Conservation (phyloP, 2,113 vertebrate species). For the Ochotona princeps region DNA sequence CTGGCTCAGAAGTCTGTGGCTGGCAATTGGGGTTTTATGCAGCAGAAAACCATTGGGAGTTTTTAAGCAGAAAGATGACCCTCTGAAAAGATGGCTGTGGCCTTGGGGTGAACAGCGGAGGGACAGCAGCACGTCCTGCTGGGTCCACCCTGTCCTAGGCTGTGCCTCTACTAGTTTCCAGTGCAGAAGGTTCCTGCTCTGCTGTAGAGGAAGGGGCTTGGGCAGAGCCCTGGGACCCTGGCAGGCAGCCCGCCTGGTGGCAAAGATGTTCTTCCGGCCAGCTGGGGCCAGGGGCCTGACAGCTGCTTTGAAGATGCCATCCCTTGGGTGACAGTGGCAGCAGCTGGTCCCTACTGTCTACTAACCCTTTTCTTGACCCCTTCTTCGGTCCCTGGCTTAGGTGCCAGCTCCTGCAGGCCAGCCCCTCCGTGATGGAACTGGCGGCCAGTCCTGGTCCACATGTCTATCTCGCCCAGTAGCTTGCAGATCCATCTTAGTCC, state of each 20-base stretch:
- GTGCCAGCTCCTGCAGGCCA: not conserved
- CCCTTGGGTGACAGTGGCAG: not conserved
- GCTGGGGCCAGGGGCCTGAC: not conserved
- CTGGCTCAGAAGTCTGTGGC: not conserved
- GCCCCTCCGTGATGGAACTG: not conserved
- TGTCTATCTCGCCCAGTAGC: not conserved
- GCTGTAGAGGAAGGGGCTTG: not conserved
- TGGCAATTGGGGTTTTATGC: not conserved
- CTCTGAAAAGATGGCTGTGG: not conserved
- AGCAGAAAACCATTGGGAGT: not conserved
- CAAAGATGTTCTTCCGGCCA: not conserved
- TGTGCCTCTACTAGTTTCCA: not conserved
- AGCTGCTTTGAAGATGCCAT: not conserved
- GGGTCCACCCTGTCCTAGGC: not conserved
- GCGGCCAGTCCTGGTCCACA: not conserved
- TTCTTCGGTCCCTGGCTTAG: not conserved
- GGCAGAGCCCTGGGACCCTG: too few species aligned
- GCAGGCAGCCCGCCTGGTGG: not conserved
- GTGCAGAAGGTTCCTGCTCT: slow-evolving; percentile 10
- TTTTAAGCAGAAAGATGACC: not conserved
- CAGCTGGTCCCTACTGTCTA: not conserved
- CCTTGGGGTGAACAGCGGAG: not conserved
- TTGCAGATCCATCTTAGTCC: not conserved
- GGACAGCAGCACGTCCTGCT: not conserved
- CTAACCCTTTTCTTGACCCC: too few species aligned